Evolutionary conservation across 2,113 vertebrate species (phyloP).

Genomic region (Equus przewalskii): DNA sequence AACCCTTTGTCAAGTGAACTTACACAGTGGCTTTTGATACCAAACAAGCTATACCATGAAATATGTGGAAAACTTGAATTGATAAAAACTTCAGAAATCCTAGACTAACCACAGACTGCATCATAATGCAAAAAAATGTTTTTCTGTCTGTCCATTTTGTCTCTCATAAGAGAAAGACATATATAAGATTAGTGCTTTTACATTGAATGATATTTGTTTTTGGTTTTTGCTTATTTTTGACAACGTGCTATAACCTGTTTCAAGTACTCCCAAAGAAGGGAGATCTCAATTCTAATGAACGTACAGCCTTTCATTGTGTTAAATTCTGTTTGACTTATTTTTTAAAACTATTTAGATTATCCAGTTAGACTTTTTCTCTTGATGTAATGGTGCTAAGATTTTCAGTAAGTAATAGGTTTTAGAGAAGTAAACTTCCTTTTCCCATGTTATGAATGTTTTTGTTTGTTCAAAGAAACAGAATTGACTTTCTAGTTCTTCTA

Average conservation of each 20-base stretch:
- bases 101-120: neutral
- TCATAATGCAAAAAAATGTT: conserved; percentile 43
- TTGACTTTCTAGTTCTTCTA: conserved; percentile 26
- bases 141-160: neutral
- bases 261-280: conserved; percentile 8
- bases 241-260: conserved; percentile 43
- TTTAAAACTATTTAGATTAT: conserved; percentile 40
- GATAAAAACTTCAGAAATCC: conserved; percentile 42
- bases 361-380: conserved; percentile 54
- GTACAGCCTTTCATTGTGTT: neutral
- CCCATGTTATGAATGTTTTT: neutral
- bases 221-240: conserved; percentile 54
- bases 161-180: neutral
- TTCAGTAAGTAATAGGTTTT: conserved; percentile 49
- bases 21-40: conserved; percentile 27
- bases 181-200: conserved; percentile 20
- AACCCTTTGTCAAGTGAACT: conserved; percentile 11
- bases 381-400: neutral
- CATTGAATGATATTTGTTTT: conserved; percentile 6
- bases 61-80: conserved; percentile 26
- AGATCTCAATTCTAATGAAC: conserved; percentile 36
- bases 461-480: conserved; percentile 19
- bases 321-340: conserved; percentile 52
- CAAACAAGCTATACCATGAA: neutral
- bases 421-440: conserved; percentile 33